Evolutionary conservation across 1,140 invertebrate genomes (phyloP).

Genomic region (Triops longicaudatus): DNA sequence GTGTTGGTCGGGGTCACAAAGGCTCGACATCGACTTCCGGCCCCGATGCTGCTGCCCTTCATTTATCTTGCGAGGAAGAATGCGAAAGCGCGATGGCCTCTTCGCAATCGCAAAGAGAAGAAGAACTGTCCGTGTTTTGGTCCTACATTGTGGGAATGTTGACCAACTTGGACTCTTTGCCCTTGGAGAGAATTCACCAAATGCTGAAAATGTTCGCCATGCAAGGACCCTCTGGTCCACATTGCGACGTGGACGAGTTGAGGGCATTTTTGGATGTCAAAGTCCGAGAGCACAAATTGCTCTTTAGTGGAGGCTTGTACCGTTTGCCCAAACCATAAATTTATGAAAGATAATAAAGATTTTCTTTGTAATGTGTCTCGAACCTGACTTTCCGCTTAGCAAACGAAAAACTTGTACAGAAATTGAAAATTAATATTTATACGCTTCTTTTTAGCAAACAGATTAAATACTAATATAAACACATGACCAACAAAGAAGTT

Average conservation of each 20-base stretch:
- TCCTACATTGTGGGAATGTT: conserved; percentile 95
- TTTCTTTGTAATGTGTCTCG: too few relatives aligned
- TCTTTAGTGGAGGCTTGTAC: conserved; percentile 77
- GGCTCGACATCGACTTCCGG: conserved; percentile 33
- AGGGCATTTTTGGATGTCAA: conserved; percentile 84
- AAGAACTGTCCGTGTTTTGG: conserved; percentile 92
- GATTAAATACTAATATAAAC: too few relatives aligned
- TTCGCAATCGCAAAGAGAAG: conserved; percentile 82
- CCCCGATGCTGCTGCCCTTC: conserved; percentile 35
- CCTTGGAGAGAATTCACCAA: conserved; percentile 87
- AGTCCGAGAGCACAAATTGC: conserved; percentile 77
- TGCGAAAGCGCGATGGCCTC: conserved; percentile 86
- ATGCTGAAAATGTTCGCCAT: conserved; percentile 95
- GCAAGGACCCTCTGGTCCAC: conserved; percentile 66
- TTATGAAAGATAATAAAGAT: too few relatives aligned
- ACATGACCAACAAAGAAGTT: too few relatives aligned
- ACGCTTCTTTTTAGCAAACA: too few relatives aligned
- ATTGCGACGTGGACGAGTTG: conserved; percentile 73
- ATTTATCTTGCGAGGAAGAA: conserved; percentile 82
- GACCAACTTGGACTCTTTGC: conserved; percentile 85
- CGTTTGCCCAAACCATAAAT: conserved; percentile 60
- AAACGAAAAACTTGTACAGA: too few relatives aligned
- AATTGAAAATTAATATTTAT: too few relatives aligned
- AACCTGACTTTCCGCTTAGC: too few relatives aligned
- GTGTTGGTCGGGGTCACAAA: conserved; percentile 36